Conservation (phyloP, 2,888 invertebrate species). For the Alloscopus bannaensis region DNA sequence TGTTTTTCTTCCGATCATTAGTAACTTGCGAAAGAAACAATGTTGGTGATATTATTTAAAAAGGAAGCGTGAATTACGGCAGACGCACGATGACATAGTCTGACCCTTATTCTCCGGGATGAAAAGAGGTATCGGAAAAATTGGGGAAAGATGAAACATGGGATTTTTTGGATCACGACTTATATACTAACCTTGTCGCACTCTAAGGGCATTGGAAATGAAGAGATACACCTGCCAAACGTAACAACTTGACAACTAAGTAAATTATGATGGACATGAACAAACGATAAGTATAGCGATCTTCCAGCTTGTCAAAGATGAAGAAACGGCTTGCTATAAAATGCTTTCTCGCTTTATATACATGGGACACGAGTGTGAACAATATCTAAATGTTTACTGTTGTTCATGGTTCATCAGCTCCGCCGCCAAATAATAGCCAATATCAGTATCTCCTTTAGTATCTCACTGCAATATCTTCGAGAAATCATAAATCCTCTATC, state of each 20-base stretch:
- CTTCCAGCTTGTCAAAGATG: not conserved
- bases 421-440: not conserved
- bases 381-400: too few species aligned
- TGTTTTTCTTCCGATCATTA: not conserved
- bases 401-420: not conserved
- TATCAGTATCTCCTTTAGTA: not conserved
- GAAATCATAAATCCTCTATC: too few species aligned
- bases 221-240: not conserved
- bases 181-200: not conserved
- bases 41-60: slow-evolving; percentile 17
- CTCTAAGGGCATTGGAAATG: too few species aligned
- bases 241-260: slow-evolving; percentile 17
- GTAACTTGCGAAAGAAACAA: not conserved
- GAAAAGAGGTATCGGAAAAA: too few species aligned
- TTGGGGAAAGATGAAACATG: slow-evolving; percentile 15
- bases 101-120: not conserved
- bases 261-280: slow-evolving; percentile 20
- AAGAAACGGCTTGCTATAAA: not conserved
- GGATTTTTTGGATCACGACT: slow-evolving; percentile 23
- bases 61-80: not conserved
- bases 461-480: too few species aligned
- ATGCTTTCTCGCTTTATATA: not conserved
- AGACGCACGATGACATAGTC: not conserved
- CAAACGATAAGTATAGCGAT: too few species aligned
- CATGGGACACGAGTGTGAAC: too few species aligned